Evolutionary conservation across 2,888 invertebrate genomes (phyloP), one percentile per base, ranked within the genome.

Genomic region (Troides oblongomaculatus): DNA sequence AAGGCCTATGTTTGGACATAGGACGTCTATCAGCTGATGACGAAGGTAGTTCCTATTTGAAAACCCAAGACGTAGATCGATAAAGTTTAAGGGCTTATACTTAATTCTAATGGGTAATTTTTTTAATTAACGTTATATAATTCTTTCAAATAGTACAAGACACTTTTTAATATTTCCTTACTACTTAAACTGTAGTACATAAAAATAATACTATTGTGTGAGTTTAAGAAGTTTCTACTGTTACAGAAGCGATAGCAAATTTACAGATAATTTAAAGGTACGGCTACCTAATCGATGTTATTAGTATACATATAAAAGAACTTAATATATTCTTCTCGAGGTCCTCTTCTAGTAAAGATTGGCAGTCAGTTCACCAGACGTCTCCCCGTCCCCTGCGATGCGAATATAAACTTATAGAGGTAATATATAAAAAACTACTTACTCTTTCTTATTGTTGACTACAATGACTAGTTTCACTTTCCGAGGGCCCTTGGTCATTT

Each of bases 381-480:
- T 50, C 50, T 30, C 30, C 30, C 30, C 5, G 30, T 30, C 3
- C 30, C 30, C 30, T 30, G 30, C 30, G 30, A 30, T 30, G 30
- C 30, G 30, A 30, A 30, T 30, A 30, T 3, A 30, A 30, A 30
- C 0, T 43, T 43, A 12, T 12, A 43, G 53, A 1, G n/a, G 7
- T n/a, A 53, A 53, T 53, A 46, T 21, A 23, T n/a, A 60, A 70
- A 68, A 23, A 57, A 63, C 5, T 92, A 93, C 93, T 93, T 76
- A 93, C 93, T 93, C 93, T 87, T 93, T 93, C 85, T 93, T 93
- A 89, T 93, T 93, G 90, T 93, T 93, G 87, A 93, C 93, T 86
- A 93, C 93, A 90, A 93, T 93, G 91, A 93, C 93, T 89, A 93
- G 92, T 77, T 93, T 93, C 81, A 93, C 93, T 86, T 93, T 93